phyloP scores from a whole-genome alignment of 2,797 vertebrate species.

The Pteronotus mesoamericanus region DNA sequence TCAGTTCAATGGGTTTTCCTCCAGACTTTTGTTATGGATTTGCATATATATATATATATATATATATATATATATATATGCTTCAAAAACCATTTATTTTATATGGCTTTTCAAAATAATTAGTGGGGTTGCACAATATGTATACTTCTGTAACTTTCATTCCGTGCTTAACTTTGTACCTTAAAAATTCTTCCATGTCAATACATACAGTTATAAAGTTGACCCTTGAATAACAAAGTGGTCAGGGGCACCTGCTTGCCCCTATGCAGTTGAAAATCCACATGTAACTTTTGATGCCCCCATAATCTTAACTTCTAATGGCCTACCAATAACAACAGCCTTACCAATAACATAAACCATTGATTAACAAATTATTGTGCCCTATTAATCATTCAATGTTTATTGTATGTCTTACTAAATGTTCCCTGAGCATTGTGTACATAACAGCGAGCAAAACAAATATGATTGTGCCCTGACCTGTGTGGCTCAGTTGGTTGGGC shows the following conservation, averaged over 20 bases:
- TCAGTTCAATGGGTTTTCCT: not conserved
- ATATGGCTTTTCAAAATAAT: not conserved
- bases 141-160: not conserved
- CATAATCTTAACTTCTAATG: not conserved
- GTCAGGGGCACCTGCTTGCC: not conserved
- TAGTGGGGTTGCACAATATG: not conserved
- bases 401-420: conserved; percentile 26
- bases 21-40: not conserved
- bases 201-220: not conserved
- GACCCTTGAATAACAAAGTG: not conserved
- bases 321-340: not conserved
- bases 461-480: not conserved
- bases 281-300: not conserved
- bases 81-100: not conserved
- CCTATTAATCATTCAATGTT: not conserved
- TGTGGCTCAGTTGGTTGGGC: not conserved
- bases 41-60: not conserved
- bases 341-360: not conserved
- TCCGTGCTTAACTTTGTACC: not conserved
- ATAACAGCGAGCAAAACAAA: not conserved
- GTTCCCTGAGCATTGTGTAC: not conserved
- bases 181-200: not conserved
- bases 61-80: not conserved
- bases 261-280: not conserved
- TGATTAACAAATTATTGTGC: not conserved